phyloP scores from a whole-genome alignment of 1,140 invertebrate species.

The Drosophila nikananu region DNA sequence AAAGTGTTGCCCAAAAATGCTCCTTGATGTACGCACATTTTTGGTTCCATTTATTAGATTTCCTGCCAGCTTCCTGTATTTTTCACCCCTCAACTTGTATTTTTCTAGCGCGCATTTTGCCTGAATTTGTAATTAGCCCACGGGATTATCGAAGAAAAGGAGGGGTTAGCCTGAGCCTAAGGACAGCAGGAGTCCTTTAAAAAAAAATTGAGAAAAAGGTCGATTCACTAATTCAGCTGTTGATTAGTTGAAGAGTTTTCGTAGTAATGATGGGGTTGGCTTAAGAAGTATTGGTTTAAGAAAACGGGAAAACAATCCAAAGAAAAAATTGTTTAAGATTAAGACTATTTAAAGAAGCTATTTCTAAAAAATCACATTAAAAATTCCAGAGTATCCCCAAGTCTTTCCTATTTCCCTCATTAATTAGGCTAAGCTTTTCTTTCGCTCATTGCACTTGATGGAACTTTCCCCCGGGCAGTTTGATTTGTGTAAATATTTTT shows the following conservation, averaged over 20 bases:
- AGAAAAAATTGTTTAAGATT: too few relatives aligned
- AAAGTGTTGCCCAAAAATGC: slow-evolving; percentile 30
- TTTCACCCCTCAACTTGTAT: slow-evolving; percentile 44
- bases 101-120: slow-evolving; percentile 60
- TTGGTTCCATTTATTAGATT: slow-evolving; percentile 85
- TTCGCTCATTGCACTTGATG: slow-evolving; percentile 50
- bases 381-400: background rate
- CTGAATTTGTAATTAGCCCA: slow-evolving; percentile 77
- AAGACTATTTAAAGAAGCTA: background rate
- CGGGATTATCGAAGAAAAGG: background rate
- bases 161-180: background rate
- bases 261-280: background rate
- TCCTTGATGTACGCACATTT: slow-evolving; percentile 81
- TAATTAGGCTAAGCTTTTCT: slow-evolving; percentile 59
- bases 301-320: background rate
- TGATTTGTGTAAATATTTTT: slow-evolving; percentile 70
- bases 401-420: background rate
- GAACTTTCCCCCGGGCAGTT: slow-evolving; percentile 9
- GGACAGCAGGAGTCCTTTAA: slow-evolving; percentile 18
- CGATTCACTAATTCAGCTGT: slow-evolving; percentile 25
- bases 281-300: background rate
- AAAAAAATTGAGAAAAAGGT: slow-evolving; percentile 20
- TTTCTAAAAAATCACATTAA: background rate
- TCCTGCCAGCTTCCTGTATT: slow-evolving; percentile 74
- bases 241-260: slow-evolving; percentile 20